Percentiles rank a stretch among this genome's conserved stretches.
These are phyloP conservation scores for Bubalus kerabau DNA, from an alignment of 2,113 vertebrate species.

Conservation along the genomic window DNA sequence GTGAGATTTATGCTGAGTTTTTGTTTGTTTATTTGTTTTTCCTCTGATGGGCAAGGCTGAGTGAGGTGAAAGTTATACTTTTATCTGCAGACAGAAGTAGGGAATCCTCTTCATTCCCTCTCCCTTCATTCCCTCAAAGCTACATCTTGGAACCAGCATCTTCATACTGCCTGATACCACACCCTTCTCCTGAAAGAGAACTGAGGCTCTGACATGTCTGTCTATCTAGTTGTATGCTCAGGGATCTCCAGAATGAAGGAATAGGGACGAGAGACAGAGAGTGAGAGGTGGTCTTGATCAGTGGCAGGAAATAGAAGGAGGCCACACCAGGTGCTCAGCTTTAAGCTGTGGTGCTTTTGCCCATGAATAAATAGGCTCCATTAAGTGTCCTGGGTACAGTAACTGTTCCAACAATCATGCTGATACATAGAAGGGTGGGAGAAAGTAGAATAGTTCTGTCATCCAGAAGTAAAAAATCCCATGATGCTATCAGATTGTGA, in stretches of 20 bases:
- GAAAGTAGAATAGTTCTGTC: background rate
- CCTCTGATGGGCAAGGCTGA: background rate
- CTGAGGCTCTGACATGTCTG: background rate
- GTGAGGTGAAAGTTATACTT: background rate
- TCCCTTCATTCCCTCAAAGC: background rate
- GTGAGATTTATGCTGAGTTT: background rate
- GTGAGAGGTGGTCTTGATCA: background rate
- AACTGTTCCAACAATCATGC: rapidly evolving
- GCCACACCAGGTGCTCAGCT: background rate
- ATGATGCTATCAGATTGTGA: background rate
- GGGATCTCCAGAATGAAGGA: background rate
- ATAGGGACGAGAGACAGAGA: background rate
- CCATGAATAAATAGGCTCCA: background rate
- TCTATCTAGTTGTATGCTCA: background rate
- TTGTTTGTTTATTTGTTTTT: background rate
- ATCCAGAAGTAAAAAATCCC: background rate
- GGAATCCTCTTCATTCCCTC: background rate
- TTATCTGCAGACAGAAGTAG: background rate
- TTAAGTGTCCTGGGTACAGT: background rate
- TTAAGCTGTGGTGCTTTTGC: background rate
- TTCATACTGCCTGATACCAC: background rate
- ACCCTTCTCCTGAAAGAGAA: background rate
- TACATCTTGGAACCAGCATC: background rate
- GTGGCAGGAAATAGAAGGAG: background rate
- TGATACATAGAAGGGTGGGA: background rate